Evolutionary conservation across 1,140 invertebrate genomes (phyloP).

Genomic region (Panulirus ornatus): DNA sequence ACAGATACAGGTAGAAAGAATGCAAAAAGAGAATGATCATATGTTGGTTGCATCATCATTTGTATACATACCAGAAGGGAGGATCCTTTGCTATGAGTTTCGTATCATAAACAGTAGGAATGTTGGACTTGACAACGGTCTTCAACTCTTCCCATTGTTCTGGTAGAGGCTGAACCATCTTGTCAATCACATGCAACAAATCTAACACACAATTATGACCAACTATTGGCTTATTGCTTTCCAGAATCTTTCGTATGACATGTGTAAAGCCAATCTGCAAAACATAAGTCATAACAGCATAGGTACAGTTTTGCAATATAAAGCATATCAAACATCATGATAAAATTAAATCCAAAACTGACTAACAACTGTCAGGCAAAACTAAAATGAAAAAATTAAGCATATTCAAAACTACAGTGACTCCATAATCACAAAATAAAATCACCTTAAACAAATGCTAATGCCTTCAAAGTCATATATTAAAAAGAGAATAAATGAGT

Average conservation of each 20-base stretch:
- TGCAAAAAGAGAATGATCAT: too few relatives aligned
- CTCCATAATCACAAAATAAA: too few relatives aligned
- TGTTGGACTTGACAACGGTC: conserved; percentile 48
- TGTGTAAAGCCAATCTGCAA: conserved; percentile 32
- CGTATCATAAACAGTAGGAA: conserved; percentile 72
- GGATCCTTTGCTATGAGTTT: conserved; percentile 70
- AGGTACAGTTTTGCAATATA: not conserved
- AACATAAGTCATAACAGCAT: not conserved
- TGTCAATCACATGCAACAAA: conserved; percentile 65
- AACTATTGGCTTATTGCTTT: conserved; percentile 1
- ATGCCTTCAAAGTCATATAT: too few relatives aligned
- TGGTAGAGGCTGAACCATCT: conserved; percentile 64
- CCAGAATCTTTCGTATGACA: conserved; percentile 7
- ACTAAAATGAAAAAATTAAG: too few relatives aligned
- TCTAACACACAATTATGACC: conserved; percentile 48
- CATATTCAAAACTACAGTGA: too few relatives aligned
- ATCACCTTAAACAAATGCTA: too few relatives aligned
- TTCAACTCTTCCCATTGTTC: conserved; percentile 57
- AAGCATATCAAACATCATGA: too few relatives aligned
- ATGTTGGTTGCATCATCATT: too few relatives aligned
- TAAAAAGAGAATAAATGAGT: too few relatives aligned
- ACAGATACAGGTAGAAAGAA: too few relatives aligned
- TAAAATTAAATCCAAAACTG: too few relatives aligned
- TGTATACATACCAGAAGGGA: conserved; percentile 64
- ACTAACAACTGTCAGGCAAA: too few relatives aligned